phyloP scores from a whole-genome alignment of 2,888 invertebrate genomes.

The Aricia artaxerxes region DNA sequence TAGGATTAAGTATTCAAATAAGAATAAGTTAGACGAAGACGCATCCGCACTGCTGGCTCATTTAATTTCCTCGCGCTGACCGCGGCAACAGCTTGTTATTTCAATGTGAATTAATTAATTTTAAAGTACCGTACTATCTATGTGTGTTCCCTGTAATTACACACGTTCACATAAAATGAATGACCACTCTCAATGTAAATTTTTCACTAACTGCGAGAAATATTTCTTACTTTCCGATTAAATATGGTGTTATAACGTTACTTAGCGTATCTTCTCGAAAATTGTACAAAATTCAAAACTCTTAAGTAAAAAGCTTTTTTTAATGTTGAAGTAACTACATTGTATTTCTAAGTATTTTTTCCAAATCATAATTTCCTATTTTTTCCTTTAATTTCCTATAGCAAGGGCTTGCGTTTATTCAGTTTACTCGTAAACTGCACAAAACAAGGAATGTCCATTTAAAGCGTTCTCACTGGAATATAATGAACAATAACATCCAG shows the following conservation, averaged over 20 bases:
- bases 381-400: not conserved
- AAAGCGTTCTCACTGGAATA: conserved; percentile 1
- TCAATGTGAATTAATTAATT: conserved; percentile 47
- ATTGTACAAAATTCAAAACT: not conserved
- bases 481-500: conserved; percentile 30
- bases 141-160: conserved; percentile 23
- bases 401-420: not conserved
- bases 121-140: conserved; percentile 28
- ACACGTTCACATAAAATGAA: conserved; percentile 23
- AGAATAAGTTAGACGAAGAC: conserved; percentile 50
- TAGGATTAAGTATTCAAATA: conserved; percentile 45
- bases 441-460: conserved; percentile 6
- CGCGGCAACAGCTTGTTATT: conserved; percentile 66
- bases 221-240: not conserved
- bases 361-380: no score
- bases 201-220: not conserved
- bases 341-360: no score
- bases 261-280: not conserved
- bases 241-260: not conserved
- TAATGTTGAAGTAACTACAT: no score
- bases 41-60: conserved; percentile 55
- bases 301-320: not conserved
- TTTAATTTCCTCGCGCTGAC: conserved; percentile 67
- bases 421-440: not conserved
- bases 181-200: not conserved